These are phyloP conservation scores for Helicoverpa assulta DNA, from an alignment of 2,888 invertebrate species.

Conservation along the genomic window DNA sequence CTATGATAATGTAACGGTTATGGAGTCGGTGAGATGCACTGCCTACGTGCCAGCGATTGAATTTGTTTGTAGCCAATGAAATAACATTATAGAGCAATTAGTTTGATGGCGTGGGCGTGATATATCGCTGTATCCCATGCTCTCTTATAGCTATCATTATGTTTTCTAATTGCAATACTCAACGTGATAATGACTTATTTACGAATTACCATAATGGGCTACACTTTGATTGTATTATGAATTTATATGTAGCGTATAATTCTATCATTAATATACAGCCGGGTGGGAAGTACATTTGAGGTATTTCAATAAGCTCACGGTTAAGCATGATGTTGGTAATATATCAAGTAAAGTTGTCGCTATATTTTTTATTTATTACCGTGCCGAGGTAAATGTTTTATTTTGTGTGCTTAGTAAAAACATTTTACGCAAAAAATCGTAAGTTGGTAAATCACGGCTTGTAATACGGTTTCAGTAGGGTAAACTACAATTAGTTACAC, in stretches of 20 bases:
- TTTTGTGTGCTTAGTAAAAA: slow-evolving; percentile 30
- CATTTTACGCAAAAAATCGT: slow-evolving; percentile 14
- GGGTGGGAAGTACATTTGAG: slow-evolving; percentile 42
- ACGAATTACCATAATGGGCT: slow-evolving; percentile 60
- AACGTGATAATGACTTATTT: slow-evolving; percentile 61
- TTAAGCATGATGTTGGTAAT: slow-evolving; percentile 43
- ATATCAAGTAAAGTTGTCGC: slow-evolving; percentile 39
- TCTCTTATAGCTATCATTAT: slow-evolving; percentile 60
- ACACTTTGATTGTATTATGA: slow-evolving; percentile 52
- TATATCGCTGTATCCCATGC: slow-evolving; percentile 59
- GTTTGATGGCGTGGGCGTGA: slow-evolving; percentile 71
- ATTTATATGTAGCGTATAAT: slow-evolving; percentile 58
- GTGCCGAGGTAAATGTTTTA: slow-evolving; percentile 23
- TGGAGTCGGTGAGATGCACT: slow-evolving; percentile 35
- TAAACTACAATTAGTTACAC: slow-evolving; percentile 26
- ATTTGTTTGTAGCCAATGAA: slow-evolving; percentile 54
- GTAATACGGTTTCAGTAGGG: slow-evolving; percentile 36
- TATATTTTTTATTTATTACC: slow-evolving; percentile 47
- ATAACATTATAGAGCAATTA: slow-evolving; percentile 75
- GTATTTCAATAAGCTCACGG: slow-evolving; percentile 53
- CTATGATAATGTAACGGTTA: slow-evolving; percentile 28
- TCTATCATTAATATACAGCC: slow-evolving; percentile 53
- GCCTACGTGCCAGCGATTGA: slow-evolving; percentile 57
- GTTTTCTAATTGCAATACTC: slow-evolving; percentile 64
- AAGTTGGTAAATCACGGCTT: slow-evolving; percentile 25